A percentile compares a stretch with the other conserved stretches of the same genome.
phyloP scores from a whole-genome alignment of 2,113 vertebrate genomes.

The Muscicapa adusta region DNA sequence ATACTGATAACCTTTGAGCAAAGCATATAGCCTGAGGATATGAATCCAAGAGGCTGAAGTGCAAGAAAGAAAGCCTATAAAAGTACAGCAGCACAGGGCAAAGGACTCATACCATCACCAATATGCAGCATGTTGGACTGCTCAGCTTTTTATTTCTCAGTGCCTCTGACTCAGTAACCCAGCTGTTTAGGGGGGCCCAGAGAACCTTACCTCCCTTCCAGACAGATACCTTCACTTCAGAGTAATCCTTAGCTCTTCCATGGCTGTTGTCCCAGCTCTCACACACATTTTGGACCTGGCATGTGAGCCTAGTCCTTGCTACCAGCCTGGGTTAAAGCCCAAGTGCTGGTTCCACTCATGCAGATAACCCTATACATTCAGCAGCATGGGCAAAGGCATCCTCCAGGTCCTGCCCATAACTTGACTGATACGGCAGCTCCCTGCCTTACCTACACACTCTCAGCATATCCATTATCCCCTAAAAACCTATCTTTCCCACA shows the following conservation, averaged over 20 bases:
- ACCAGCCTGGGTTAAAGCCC: background rate
- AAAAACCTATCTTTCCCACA: background rate
- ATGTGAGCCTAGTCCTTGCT: background rate
- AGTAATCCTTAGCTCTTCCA: background rate
- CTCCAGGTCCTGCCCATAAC: background rate
- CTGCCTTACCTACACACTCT: background rate
- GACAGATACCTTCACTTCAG: background rate
- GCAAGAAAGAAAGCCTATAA: background rate
- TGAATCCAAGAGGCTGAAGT: background rate
- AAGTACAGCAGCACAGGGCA: background rate
- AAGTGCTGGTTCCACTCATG: background rate
- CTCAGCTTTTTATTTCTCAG: background rate
- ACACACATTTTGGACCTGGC: background rate
- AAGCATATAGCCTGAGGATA: background rate
- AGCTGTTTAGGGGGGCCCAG: background rate
- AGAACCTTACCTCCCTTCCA: background rate
- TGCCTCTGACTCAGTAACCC: background rate
- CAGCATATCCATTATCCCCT: accelerated
- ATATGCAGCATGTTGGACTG: background rate
- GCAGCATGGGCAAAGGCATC: background rate
- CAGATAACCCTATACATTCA: background rate
- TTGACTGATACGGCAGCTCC: background rate
- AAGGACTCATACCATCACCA: background rate
- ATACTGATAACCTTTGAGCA: background rate
- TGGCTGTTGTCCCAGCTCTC: background rate